Evolutionary conservation across 2,113 vertebrate species (phyloP).

Genomic region (Mormyrus lacerda): DNA sequence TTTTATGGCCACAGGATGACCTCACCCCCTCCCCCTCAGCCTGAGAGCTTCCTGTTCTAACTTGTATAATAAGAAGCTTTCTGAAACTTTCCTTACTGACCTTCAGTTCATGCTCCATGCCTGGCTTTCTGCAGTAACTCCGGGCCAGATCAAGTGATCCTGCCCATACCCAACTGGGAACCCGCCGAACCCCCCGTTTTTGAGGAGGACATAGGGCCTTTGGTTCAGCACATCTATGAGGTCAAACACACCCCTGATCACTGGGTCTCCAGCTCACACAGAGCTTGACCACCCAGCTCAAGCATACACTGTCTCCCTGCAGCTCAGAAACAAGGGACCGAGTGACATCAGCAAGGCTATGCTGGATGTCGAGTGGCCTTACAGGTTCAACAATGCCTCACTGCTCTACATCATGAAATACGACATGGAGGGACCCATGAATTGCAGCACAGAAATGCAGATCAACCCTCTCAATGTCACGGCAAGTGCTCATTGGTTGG

Average conservation of each 20-base stretch:
- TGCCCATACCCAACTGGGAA: conserved; percentile 74
- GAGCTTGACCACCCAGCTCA: neutral
- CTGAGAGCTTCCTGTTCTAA: neutral
- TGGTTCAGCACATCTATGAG: conserved; percentile 74
- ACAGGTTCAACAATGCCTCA: conserved; percentile 61
- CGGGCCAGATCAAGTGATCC: conserved; percentile 70
- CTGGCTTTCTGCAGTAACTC: conserved; percentile 59
- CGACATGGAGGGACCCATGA: conserved; percentile 73
- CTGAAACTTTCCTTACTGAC: neutral
- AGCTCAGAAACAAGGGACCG: conserved; percentile 74
- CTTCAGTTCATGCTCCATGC: neutral
- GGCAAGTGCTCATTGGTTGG: conserved; percentile 39
- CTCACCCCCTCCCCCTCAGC: neutral
- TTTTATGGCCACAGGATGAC: neutral
- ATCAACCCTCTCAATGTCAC: conserved; percentile 73
- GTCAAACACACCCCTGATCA: conserved; percentile 34
- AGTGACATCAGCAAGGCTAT: conserved; percentile 75
- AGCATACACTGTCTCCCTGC: conserved; percentile 19
- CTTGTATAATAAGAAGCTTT: neutral
- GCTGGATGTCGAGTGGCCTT: conserved; percentile 70
- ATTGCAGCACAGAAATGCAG: conserved; percentile 68
- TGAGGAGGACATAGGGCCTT: conserved; percentile 71
- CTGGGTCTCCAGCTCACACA: neutral
- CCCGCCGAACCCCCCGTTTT: conserved; percentile 60
- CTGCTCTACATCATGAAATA: conserved; percentile 70